Evolutionary conservation across 2,113 vertebrate species (phyloP).

Genomic region (Pipra filicauda): DNA sequence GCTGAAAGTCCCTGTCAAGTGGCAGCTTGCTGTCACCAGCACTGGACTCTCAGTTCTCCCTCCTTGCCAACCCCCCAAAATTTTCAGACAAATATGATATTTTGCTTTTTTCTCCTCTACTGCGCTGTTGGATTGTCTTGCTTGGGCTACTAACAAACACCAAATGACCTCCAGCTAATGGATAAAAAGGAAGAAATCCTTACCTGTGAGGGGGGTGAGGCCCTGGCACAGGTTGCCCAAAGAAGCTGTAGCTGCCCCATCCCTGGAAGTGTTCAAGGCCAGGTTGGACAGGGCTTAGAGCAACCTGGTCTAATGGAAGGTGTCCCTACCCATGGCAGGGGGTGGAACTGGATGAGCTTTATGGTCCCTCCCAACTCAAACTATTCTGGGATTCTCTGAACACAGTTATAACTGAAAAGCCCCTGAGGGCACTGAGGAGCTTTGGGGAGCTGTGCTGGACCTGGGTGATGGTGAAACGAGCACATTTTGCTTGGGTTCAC

Average conservation of each 20-base stretch:
- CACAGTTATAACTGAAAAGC: not conserved
- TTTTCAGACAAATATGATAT: not conserved
- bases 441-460: not conserved
- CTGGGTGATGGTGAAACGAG: not conserved
- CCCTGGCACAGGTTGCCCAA: not conserved
- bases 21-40: not conserved
- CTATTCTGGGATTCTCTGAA: not conserved
- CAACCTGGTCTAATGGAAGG: rapidly evolving
- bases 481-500: not conserved
- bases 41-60: not conserved
- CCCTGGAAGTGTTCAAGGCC: not conserved
- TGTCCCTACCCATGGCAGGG: not conserved
- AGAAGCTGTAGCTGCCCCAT: not conserved
- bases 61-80: not conserved
- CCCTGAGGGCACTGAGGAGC: not conserved
- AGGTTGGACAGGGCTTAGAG: not conserved
- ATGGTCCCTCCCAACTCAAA: not conserved
- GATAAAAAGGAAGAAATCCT: not conserved
- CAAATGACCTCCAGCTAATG: not conserved
- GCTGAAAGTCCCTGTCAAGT: rapidly evolving
- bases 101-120: not conserved
- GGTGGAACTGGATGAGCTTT: not conserved
- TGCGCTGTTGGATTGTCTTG: rapidly evolving
- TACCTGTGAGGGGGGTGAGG: rapidly evolving
- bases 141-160: not conserved